Evolutionary conservation across 2,888 invertebrate species (phyloP), one percentile per base, ranked within the genome.

Genomic region (Drosophila mayaguana): DNA sequence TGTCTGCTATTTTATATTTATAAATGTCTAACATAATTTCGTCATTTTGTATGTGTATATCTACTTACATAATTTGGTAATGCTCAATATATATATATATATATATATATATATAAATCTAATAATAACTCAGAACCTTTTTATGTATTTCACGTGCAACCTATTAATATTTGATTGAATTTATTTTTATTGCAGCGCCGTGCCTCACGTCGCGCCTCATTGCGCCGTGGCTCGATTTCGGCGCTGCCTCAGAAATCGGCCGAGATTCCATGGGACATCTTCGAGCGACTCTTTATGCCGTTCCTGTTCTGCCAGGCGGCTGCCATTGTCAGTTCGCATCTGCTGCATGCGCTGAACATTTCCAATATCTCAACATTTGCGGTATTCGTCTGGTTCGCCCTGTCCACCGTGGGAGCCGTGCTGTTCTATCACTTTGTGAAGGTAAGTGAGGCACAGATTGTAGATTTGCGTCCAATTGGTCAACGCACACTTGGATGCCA

Each of bases 371-470:
- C 96, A 12, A 96, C 96, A 63, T 95, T 97, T 92, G 95, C 96
- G 11, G 94, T 97, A 20, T 97, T 97, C 92, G 94, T 96, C 38
- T 95, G 96, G 94, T 96, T 97, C 91, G 94, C 96, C 56, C 94
- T 96, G 87, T 96, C 96, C 56, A 95, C 95, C 69, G 94, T 96
- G 72, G 96, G 96, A 32, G 95, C 96, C 3, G 95, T 97, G 12
- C 94, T 97, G 92, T 97, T 97, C 93, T 97, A 97, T 93, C 97
- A 97, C 90, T 97, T 96, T 91, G 94, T 97, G 55, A 96, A 96
- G 96, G 97, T 96, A 93, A 94, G 94, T 92, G 20, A 9, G 28
- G 28, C 28, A 16, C 18, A 53, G 45, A 45, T 40, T 53, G 18
- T 11, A 40, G 8, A 12, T 36, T 53, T 12, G 60, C 14, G 43